Conservation (phyloP, 2,888 invertebrate genomes). For the Drosophila anceps region DNA sequence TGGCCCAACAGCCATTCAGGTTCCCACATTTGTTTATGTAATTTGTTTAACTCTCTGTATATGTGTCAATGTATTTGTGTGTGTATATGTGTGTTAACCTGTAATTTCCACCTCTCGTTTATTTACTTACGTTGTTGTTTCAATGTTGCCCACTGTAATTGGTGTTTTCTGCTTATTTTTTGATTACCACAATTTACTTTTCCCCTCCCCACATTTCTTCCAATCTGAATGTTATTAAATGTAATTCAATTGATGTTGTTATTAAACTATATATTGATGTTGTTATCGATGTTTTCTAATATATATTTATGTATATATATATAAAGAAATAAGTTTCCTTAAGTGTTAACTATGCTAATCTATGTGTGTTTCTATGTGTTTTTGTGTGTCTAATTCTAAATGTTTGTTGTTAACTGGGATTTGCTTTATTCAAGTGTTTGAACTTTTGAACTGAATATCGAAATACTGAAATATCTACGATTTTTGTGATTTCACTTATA, state of each 20-base stretch:
- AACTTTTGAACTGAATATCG: neutral
- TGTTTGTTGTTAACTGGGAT: slow-evolving; percentile 11
- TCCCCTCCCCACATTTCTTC: slow-evolving; percentile 4
- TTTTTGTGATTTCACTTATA: neutral
- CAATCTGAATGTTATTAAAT: slow-evolving; percentile 29
- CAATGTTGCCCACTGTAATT: slow-evolving; percentile 70
- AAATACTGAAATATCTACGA: neutral
- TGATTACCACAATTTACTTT: slow-evolving; percentile 13
- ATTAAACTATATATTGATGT: slow-evolving; percentile 33
- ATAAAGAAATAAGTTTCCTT: slow-evolving; percentile 1
- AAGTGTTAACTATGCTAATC: slow-evolving; percentile 2
- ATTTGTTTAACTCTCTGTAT: slow-evolving; percentile 63
- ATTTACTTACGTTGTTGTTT: slow-evolving; percentile 54
- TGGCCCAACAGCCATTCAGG: slow-evolving; percentile 51
- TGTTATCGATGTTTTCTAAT: slow-evolving; percentile 40
- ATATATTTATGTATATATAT: neutral
- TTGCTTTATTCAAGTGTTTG: neutral
- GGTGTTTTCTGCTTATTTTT: slow-evolving; percentile 59
- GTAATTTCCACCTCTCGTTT: slow-evolving; percentile 40
- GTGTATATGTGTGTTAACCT: slow-evolving; percentile 31
- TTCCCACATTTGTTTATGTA: slow-evolving; percentile 75
- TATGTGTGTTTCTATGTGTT: slow-evolving; percentile 23
- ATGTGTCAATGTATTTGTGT: neutral
- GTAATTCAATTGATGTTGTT: slow-evolving; percentile 46
- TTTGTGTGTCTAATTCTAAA: slow-evolving; percentile 22